Evolutionary conservation across 2,113 vertebrate genomes (phyloP).

Genomic region (Aegotheles bennettii): DNA sequence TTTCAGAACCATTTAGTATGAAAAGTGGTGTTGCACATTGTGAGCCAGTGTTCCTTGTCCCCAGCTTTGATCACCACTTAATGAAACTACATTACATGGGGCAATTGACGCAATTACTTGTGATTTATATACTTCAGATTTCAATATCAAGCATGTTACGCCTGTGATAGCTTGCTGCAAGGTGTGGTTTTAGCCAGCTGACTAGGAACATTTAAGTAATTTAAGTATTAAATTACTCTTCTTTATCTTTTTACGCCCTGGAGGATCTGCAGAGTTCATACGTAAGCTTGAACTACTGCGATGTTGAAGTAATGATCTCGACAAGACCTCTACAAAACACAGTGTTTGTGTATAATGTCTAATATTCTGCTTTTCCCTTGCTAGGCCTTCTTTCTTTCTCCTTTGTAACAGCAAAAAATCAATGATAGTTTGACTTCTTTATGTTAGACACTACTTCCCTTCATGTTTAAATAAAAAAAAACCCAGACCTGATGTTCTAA

Average conservation of each 20-base stretch:
- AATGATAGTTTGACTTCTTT: not conserved
- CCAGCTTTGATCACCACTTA: not conserved
- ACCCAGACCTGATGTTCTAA: not conserved
- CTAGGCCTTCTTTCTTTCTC: not conserved
- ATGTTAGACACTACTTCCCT: not conserved
- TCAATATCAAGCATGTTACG: not conserved
- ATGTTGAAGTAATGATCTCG: not conserved
- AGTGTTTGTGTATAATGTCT: not conserved
- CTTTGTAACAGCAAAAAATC: not conserved
- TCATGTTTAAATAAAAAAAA: not conserved
- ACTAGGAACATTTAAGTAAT: not conserved
- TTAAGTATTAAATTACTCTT: not conserved
- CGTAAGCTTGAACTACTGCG: not conserved
- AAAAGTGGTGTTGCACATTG: not conserved
- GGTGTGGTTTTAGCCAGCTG: constrained; percentile 13
- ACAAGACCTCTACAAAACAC: not conserved
- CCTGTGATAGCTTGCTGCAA: constrained; percentile 6
- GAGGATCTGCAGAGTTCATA: not conserved
- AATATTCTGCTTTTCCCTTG: not conserved
- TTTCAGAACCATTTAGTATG: not conserved
- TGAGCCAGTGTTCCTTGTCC: not conserved
- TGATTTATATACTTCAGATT: not conserved
- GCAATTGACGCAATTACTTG: not conserved
- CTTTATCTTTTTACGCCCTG: not conserved
- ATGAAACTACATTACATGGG: not conserved